Conservation (phyloP, 2,113 vertebrate species). For the Grus americana region DNA sequence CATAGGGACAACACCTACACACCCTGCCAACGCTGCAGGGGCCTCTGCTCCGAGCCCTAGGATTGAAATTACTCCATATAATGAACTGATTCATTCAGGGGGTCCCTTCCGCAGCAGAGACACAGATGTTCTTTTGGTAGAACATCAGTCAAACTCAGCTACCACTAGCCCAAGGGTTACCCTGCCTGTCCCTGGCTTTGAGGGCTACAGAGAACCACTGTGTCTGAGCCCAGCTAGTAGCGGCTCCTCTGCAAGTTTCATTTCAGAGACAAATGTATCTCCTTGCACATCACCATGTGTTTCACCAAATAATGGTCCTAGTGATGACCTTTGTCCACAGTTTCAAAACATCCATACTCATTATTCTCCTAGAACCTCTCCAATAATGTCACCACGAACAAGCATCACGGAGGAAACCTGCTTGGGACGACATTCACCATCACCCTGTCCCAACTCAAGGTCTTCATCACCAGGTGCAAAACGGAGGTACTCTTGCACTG, state of each 20-base stretch:
- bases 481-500: slow-evolving; percentile 87
- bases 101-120: slow-evolving; percentile 80
- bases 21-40: slow-evolving; percentile 77
- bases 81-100: slow-evolving; percentile 90
- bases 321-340: slow-evolving; percentile 92
- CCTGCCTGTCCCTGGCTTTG: slow-evolving; percentile 92
- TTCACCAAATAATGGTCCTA: slow-evolving; percentile 91
- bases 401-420: slow-evolving; percentile 88
- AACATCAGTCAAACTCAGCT: slow-evolving; percentile 77
- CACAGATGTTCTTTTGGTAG: slow-evolving; percentile 81
- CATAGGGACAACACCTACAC: slow-evolving; percentile 85
- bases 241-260: slow-evolving; percentile 98
- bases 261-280: slow-evolving; percentile 94
- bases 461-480: slow-evolving; percentile 95
- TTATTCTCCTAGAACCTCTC: slow-evolving; percentile 92
- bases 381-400: slow-evolving; percentile 92
- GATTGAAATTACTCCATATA: slow-evolving; percentile 96
- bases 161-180: slow-evolving; percentile 89
- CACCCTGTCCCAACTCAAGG: slow-evolving; percentile 88
- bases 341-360: slow-evolving; percentile 96
- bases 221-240: slow-evolving; percentile 98
- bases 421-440: slow-evolving; percentile 88
- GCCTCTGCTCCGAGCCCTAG: slow-evolving; percentile 90
- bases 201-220: slow-evolving; percentile 92
- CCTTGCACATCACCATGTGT: slow-evolving; percentile 97